A percentile compares a stretch with the other conserved stretches of the same genome.
These are phyloP conservation scores for Acleris sparsana DNA, from an alignment of 2,888 invertebrate species.

Conservation along the genomic window DNA sequence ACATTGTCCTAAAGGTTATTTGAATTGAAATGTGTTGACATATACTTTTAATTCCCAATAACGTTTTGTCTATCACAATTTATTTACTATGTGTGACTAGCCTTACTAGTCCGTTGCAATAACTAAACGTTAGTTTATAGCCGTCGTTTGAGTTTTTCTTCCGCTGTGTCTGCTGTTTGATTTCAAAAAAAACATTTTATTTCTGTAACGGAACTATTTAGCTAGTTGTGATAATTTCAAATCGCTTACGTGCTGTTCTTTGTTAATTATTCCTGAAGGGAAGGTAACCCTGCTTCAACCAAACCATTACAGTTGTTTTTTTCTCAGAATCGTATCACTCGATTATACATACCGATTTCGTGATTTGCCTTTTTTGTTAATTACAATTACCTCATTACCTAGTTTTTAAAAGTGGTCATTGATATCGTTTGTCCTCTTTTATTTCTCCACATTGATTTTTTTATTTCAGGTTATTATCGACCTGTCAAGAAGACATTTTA, in stretches of 20 bases:
- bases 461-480: slow-evolving; percentile 82
- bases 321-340: slow-evolving; percentile 28
- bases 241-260: slow-evolving; percentile 11
- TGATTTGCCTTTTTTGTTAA: slow-evolving; percentile 10
- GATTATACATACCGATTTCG: slow-evolving; percentile 22
- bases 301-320: slow-evolving; percentile 28
- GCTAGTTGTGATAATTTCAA: slow-evolving; percentile 39
- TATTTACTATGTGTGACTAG: no score
- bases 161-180: slow-evolving; percentile 72
- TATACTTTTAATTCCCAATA: no score
- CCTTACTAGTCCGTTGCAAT: slow-evolving; percentile 29
- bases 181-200: slow-evolving; percentile 54
- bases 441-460: slow-evolving; percentile 75
- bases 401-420: slow-evolving; percentile 16
- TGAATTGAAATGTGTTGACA: no score
- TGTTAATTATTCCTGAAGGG: slow-evolving; percentile 19
- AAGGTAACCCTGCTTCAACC: slow-evolving; percentile 30
- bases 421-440: slow-evolving; percentile 36
- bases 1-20: no score
- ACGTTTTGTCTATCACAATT: no score
- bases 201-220: slow-evolving; percentile 46
- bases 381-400: slow-evolving; percentile 14
- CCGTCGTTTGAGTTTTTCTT: slow-evolving; percentile 70
- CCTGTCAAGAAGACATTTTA: slow-evolving; percentile 82
- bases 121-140: slow-evolving; percentile 56